phyloP scores from a whole-genome alignment of 2,113 vertebrate species.

The Spilogale gracilis region DNA sequence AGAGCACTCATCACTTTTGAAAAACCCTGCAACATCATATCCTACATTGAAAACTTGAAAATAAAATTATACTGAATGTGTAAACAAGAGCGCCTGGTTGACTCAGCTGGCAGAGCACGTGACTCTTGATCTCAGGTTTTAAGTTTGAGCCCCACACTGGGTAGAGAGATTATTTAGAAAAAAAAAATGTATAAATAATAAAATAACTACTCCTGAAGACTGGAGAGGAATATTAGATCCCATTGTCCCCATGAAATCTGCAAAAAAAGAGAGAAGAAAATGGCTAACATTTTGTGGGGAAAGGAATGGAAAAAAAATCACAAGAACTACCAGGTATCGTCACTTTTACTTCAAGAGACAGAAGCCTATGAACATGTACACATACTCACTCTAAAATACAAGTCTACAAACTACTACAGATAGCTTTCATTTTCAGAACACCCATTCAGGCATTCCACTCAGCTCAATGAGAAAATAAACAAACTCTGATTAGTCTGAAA shows the following conservation, averaged over 20 bases:
- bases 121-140: neutral
- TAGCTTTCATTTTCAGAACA: slow-evolving; percentile 48
- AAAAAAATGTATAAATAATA: neutral
- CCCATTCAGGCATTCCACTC: neutral
- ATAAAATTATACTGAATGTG: neutral
- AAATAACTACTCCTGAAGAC: slow-evolving; percentile 22
- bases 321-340: neutral
- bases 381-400: neutral
- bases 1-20: slow-evolving; percentile 22
- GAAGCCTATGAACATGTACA: neutral
- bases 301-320: slow-evolving; percentile 5
- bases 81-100: neutral
- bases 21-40: neutral
- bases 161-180: neutral
- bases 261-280: neutral
- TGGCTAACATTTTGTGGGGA: neutral
- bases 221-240: slow-evolving; percentile 12
- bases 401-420: slow-evolving; percentile 11
- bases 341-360: slow-evolving; percentile 38
- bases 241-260: neutral
- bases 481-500: slow-evolving; percentile 58
- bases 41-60: slow-evolving; percentile 15
- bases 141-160: neutral
- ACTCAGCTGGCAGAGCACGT: neutral
- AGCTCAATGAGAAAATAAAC: neutral